Percentiles rank a stretch among this genome's conserved stretches.
phyloP scores from a whole-genome alignment of 2,113 vertebrate species.

The Gambusia holbrooki region DNA sequence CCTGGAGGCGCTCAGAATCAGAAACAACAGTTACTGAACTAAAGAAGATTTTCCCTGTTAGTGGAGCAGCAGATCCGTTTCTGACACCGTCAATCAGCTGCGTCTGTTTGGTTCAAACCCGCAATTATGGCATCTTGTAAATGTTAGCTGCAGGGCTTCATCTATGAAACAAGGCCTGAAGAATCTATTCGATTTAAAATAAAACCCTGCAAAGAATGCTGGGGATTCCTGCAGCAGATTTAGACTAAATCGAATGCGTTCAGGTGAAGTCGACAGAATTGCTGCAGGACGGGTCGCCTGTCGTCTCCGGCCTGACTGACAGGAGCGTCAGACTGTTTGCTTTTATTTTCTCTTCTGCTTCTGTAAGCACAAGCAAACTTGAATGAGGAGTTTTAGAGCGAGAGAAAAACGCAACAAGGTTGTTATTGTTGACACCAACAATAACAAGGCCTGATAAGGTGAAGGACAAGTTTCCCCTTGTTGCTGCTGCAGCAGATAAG shows the following conservation, averaged over 20 bases:
- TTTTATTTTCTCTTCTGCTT: too few relatives aligned
- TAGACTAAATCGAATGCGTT: background rate
- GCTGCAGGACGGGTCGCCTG: too few relatives aligned
- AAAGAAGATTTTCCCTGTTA: constrained; percentile 11
- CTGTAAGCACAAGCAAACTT: too few relatives aligned
- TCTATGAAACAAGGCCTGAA: background rate
- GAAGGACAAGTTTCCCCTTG: background rate
- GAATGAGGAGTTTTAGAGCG: background rate
- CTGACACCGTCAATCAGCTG: background rate
- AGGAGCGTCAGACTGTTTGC: too few relatives aligned
- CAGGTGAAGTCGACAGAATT: background rate
- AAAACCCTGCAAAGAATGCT: background rate
- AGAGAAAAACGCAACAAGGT: background rate
- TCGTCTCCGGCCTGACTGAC: background rate
- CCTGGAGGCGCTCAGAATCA: constrained; percentile 48
- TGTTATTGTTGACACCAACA: background rate
- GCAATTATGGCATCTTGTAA: background rate
- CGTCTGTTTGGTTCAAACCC: background rate
- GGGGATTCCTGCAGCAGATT: background rate
- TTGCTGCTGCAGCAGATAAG: background rate
- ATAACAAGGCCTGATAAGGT: background rate
- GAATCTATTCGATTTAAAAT: background rate
- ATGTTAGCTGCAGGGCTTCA: background rate
- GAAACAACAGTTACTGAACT: constrained; percentile 21
- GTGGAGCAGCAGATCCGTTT: constrained; percentile 15